Base-by-base conservation (phyloP, 2,797 vertebrate species). In the Anguilla anguilla region DNA sequence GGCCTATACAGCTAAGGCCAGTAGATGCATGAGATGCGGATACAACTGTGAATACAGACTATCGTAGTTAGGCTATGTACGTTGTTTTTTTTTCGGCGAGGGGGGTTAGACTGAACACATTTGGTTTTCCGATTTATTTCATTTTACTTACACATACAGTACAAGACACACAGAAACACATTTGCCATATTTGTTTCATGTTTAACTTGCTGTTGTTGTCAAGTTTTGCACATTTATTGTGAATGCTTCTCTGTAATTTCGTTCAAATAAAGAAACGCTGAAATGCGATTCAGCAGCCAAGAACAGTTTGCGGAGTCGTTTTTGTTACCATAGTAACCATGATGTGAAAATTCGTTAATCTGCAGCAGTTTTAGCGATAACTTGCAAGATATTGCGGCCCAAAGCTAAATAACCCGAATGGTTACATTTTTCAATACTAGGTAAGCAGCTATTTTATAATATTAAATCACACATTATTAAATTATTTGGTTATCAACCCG, bases 151-250 rank as follows among this genome's bases (percentile, higher is more conserved):
- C 69, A n/a, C 51, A 74, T 86, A 46, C 43, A 46, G 43, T 59
- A 49, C 85, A 74, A 83, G 10, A 87, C 83, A 74, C 77, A 31
- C 39, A 84, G 13, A 90, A 86, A 59, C 69, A 87, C 81, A 86
- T 25, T 55, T 64, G 53, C 88, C 72, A 79, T 86, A 1, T 15
- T 84, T 83, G 86, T 10, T 55, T 85, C 81, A 86, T 83, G 86
- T 86, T 35, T 49, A 88, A 69, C 91, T 85, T 84, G 86, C 11
- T 88, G 72, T 59, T 9, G 64, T 83, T 85, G 90, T 86, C 74
- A 82, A 85, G 85, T 89, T 85, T 85, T 90, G 88, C 88, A 88
- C 82, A 88, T 74, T 22, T 67, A 84, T 79, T 64, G 69, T 69
- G 88, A 64, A 89, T 89, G 85, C 55, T 74, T 89, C 4, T 31